Evolutionary conservation across 2,888 invertebrate genomes (phyloP), one percentile per base, ranked within the genome.

Genomic region (Dioctria linearis): DNA sequence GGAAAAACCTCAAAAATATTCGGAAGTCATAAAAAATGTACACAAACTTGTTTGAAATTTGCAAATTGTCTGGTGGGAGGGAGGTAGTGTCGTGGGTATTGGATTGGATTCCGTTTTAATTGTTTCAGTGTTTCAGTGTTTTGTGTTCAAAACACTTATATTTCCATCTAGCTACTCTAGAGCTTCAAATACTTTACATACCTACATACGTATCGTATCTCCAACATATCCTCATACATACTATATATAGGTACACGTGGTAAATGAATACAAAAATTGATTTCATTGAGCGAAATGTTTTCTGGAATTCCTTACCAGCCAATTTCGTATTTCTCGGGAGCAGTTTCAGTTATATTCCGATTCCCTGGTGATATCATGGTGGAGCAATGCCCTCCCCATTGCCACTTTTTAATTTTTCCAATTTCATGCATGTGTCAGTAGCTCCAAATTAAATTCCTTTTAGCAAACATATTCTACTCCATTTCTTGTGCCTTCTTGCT

Each of bases 371-470:
- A 25, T 25, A 25, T 25, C 25, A 25, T 25, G 25, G 25, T 25
- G 11, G 9, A 8, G 4, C 63, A 4, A 5, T 63, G 3, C 71
- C 49, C 71, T 13, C 8, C 6, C 54, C 13, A 4, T 13, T 25
- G 71, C 37, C 71, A 37, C 54, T 71, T 71, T 71, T 71, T 71
- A 71, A 71, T 71, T 71, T 71, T 71, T 71, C 71, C 71, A 71
- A 71, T 71, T 51, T 71, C 71, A 54, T 71, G 51, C 71, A 71
- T 71, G 71, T 71, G 71, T 71, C 71, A 54, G 71, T 71, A 40
- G 71, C 54, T 71, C 54, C 71, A 71, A 71, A 71, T 71, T 71
- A 71, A 71, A 71, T 71, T 71, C 71, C 71, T 71, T 71, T 71
- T 71, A 71, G 71, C 51, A 51, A 71, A 71, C 71, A 71, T 71